These are phyloP conservation scores for Drosophila mojavensis DNA, from an alignment of 1,140 invertebrate species.

Conservation along the genomic window DNA sequence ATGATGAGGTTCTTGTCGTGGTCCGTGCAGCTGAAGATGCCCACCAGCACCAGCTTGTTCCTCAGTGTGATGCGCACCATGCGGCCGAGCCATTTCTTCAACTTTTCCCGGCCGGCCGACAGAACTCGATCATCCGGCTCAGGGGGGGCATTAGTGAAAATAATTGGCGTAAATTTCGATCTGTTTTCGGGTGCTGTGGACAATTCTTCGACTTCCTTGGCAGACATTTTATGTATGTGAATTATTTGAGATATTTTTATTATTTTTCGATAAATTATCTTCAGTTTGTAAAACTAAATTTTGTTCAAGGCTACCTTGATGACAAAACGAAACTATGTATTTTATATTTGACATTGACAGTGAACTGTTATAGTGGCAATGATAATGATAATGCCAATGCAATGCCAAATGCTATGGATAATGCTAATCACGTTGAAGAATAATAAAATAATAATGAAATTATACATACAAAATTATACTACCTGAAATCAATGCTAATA, in stretches of 20 bases:
- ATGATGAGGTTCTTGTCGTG: slow-evolving; percentile 47
- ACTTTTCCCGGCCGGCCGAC: slow-evolving; percentile 14
- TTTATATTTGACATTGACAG: too few relatives aligned
- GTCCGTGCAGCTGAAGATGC: slow-evolving; percentile 56
- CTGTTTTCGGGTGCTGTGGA: not conserved
- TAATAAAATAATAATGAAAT: too few relatives aligned
- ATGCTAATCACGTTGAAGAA: too few relatives aligned
- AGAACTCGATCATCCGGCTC: not conserved
- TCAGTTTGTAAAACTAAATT: not conserved
- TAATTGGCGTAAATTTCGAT: slow-evolving; percentile 22
- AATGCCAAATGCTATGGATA: too few relatives aligned
- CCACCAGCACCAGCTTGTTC: slow-evolving; percentile 40
- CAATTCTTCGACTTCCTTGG: not conserved
- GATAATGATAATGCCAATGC: too few relatives aligned
- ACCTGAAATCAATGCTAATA: too few relatives aligned
- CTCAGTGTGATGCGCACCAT: slow-evolving; percentile 35
- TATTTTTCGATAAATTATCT: not conserved
- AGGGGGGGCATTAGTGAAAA: slow-evolving; percentile 23
- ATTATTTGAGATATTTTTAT: not conserved
- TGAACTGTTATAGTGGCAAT: too few relatives aligned
- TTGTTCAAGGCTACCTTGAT: slow-evolving; percentile 2
- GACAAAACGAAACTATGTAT: too few relatives aligned
- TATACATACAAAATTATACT: too few relatives aligned
- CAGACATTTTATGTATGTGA: slow-evolving; percentile 4
- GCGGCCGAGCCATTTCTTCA: slow-evolving; percentile 42